A percentile compares a stretch with the other conserved stretches of the same genome.
Evolutionary conservation across 2,888 invertebrate species (phyloP).

Genomic region (Tiliacea aurago): DNA sequence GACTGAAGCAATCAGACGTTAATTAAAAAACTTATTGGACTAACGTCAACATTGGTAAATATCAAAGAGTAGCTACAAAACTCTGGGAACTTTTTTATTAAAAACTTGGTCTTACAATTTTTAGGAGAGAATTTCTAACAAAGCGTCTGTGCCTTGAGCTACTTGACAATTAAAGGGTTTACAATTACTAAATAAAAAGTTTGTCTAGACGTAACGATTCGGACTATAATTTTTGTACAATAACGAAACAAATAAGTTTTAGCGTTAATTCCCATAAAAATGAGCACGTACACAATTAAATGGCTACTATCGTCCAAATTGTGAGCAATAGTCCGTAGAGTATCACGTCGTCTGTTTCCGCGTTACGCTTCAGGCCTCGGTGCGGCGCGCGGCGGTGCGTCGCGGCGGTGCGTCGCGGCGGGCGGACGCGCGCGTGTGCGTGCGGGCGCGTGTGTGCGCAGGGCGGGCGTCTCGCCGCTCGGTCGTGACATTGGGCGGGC

Average conservation of each 20-base stretch:
- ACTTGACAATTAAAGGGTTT: constrained; percentile 27
- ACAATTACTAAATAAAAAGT: constrained; percentile 2
- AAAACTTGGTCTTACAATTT: constrained; percentile 15
- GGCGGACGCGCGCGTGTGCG: constrained; percentile 49
- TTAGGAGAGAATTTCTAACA: constrained; percentile 18
- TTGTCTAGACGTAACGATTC: constrained; percentile 16
- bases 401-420: constrained; percentile 36
- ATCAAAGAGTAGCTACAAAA: constrained; percentile 22
- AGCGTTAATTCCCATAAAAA: constrained; percentile 5
- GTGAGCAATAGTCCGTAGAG: constrained; percentile 14
- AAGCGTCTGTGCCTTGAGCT: constrained; percentile 26
- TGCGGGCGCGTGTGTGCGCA: constrained; percentile 69
- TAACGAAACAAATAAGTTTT: constrained; percentile 1
- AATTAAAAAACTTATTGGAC: constrained; percentile 48
- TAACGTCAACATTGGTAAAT: constrained; percentile 43
- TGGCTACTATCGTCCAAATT: constrained; percentile 41
- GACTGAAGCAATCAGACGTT: constrained; percentile 30
- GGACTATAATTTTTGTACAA: constrained; percentile 2
- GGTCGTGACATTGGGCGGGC: constrained; percentile 89
- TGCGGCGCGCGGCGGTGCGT: constrained; percentile 48
- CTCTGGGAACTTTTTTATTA: constrained; percentile 15
- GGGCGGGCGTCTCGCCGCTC: constrained; percentile 69
- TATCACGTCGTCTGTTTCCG: constrained; percentile 38
- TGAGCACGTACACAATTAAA: constrained; percentile 5
- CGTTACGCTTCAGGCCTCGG: constrained; percentile 13